Base-by-base conservation (phyloP, 2,113 vertebrate genomes). In the Apistogramma diplotaenia region DNA sequence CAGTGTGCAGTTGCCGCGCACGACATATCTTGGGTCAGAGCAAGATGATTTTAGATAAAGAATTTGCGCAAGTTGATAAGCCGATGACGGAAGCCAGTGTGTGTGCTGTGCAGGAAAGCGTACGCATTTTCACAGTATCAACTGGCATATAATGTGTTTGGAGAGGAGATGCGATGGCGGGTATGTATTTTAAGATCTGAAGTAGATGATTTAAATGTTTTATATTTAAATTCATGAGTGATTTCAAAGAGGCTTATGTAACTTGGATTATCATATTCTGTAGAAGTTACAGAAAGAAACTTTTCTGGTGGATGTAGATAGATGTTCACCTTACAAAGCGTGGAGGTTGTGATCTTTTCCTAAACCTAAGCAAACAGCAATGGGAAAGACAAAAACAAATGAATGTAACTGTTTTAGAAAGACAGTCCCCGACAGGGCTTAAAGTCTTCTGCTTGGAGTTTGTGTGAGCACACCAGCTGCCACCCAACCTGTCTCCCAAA, bases 21-120 rank as follows among this genome's bases (percentile, higher is more conserved):
- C n/a, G 18, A 31, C 37, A 33, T 73, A 83, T 73, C 56, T 37
- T 15, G 5, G 40, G 57, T 83, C 70, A 82, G 10, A 61, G 51
- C 10, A 9, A 33, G 54, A 75, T 4, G 0, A 77, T 77, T 77
- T 79, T 1, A 40, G 53, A 84, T 91, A 65, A 86, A 81, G 87
- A 80, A 88, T 86, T 88, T 59, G 81, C 81, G 61, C 21, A 9
- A 5, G 31, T 5, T 76, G 37, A 87, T 79, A 21, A 81, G 10
- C 54, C 43, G 31, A 70, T 74, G 71, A 74, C 70, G 43, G 19
- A 79, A 76, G 54, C 37, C 29, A 11, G 43, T 35, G 8, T 59
- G n/a, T 33, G 57, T 57, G 71, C 59, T 72, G 31, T 55, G 49
- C 58, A 19, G 13, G 13, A 46, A 35, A 27, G 3, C n/a, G 2